Evolutionary conservation across 1,140 invertebrate genomes (phyloP).

Genomic region (Grapholita molesta): DNA sequence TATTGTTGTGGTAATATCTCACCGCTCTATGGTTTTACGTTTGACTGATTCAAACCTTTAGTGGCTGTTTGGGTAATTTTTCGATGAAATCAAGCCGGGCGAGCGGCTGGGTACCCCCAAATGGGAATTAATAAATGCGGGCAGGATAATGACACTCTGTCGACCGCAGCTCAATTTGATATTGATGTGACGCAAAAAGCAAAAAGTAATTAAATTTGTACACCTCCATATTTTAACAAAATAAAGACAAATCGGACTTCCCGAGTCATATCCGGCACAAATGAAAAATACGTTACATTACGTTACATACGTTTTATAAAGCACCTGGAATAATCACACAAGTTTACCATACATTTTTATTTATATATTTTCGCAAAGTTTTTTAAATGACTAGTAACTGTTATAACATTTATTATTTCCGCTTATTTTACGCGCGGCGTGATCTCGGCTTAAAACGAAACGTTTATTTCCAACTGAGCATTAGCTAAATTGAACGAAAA

Average conservation of each 20-base stretch:
- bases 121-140: constrained; percentile 24
- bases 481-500: constrained; percentile 66
- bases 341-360: no score
- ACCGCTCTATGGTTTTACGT: neutral
- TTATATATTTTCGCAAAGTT: no score
- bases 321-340: no score
- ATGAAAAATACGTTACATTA: neutral
- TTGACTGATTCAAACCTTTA: constrained; percentile 15
- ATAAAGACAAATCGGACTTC: no score
- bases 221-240: no score
- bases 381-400: no score
- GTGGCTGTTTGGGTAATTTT: constrained; percentile 12
- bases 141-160: constrained; percentile 18
- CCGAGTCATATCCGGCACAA: no score
- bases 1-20: constrained; percentile 10
- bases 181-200: constrained; percentile 9
- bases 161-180: constrained; percentile 13
- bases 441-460: neutral
- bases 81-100: constrained; percentile 12
- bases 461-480: constrained; percentile 53
- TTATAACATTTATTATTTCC: no score
- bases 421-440: neutral
- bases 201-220: constrained; percentile 12
- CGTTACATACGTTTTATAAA: no score
- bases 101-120: constrained; percentile 7